A percentile compares a stretch with the other conserved stretches of the same genome.
Conservation (phyloP, 1,140 invertebrate species). For the Hycleus cichorii region DNA sequence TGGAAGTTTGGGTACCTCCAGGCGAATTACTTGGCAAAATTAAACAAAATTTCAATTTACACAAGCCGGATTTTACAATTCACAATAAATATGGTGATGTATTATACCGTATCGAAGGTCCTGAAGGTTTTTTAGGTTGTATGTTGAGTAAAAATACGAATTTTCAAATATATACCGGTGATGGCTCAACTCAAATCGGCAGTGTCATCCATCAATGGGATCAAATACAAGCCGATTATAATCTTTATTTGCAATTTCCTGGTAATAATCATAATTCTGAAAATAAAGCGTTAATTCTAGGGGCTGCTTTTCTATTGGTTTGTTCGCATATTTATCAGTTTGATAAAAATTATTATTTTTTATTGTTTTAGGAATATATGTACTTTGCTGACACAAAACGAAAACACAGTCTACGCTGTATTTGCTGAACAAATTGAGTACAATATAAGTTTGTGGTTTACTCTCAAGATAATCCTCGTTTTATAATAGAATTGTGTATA, state of each 20-base stretch:
- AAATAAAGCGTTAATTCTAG: constrained; percentile 49
- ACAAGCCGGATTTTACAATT: constrained; percentile 46
- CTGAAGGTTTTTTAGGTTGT: constrained; percentile 37
- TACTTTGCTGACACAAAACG: constrained; percentile 31
- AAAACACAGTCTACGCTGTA: constrained; percentile 17
- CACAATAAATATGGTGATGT: constrained; percentile 43
- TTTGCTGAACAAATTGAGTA: constrained; percentile 15
- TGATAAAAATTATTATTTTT: background rate
- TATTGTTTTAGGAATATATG: constrained; percentile 32
- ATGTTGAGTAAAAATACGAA: constrained; percentile 40
- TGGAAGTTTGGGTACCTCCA: constrained; percentile 48
- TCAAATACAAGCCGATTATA: constrained; percentile 45
- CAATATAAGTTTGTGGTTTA: background rate
- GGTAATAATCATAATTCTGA: constrained; percentile 43
- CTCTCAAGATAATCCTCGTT: no score
- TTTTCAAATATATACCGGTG: constrained; percentile 44
- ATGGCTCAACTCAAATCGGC: constrained; percentile 47
- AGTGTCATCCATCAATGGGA: constrained; percentile 51
- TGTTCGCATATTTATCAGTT: constrained; percentile 5
- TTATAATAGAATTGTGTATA: no score
- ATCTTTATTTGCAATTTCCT: constrained; percentile 46
- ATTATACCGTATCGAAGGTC: constrained; percentile 49
- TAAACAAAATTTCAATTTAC: constrained; percentile 46
- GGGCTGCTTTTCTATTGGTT: constrained; percentile 51
- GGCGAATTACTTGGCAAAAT: constrained; percentile 50